A percentile compares a stretch with the other conserved stretches of the same genome.
Conservation (phyloP, 1,140 invertebrate genomes). For the Amphibalanus amphitrite region DNA sequence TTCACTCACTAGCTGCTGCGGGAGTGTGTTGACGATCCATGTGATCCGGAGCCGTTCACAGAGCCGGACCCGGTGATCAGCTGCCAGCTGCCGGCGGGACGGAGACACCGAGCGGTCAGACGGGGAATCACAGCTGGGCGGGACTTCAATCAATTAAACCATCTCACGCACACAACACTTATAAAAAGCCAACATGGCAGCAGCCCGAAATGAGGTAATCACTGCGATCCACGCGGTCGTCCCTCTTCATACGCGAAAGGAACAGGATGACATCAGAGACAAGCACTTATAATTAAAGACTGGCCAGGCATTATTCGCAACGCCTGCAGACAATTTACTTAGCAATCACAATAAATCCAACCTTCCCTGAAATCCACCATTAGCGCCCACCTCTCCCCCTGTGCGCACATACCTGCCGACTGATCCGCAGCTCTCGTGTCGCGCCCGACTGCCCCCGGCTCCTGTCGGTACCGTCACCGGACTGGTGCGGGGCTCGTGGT, state of each 20-base stretch:
- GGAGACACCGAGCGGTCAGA: neutral
- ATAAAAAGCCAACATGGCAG: neutral
- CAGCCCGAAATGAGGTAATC: too few relatives aligned
- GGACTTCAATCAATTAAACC: neutral
- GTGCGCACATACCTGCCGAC: neutral
- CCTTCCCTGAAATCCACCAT: too few relatives aligned
- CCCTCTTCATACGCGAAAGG: too few relatives aligned
- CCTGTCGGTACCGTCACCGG: neutral
- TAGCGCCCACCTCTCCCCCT: neutral
- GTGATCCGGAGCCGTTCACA: neutral
- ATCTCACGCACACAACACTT: neutral
- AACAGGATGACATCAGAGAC: too few relatives aligned
- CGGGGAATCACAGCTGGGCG: neutral
- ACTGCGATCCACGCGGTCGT: too few relatives aligned
- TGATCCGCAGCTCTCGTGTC: slow-evolving; percentile 2
- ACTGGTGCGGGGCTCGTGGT: neutral
- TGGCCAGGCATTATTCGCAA: too few relatives aligned
- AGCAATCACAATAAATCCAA: too few relatives aligned
- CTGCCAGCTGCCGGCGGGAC: neutral
- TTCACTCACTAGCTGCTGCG: neutral
- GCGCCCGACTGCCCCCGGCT: neutral
- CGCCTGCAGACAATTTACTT: too few relatives aligned
- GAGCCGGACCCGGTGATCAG: neutral
- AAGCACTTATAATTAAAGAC: too few relatives aligned
- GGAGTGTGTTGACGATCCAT: neutral